Conservation (phyloP, 2,888 invertebrate species). For the Scaptodrosophila latifasciaeformis region DNA sequence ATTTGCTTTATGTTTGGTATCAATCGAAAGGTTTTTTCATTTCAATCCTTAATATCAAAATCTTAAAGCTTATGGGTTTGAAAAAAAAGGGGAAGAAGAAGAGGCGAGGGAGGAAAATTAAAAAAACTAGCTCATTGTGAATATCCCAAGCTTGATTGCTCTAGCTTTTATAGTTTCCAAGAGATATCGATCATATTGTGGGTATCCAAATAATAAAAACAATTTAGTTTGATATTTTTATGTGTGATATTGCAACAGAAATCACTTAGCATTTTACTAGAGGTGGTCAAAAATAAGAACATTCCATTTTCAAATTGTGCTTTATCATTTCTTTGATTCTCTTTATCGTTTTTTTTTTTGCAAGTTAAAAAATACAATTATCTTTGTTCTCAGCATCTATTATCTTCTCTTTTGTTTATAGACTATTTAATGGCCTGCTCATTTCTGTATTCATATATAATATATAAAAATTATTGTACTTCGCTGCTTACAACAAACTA, state of each 20-base stretch:
- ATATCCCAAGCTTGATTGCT: no score
- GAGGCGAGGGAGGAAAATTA: no score
- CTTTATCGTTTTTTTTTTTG: slow-evolving; percentile 21
- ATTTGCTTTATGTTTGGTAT: no score
- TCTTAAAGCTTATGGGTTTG: no score
- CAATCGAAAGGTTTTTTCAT: no score
- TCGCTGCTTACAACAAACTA: slow-evolving; percentile 68
- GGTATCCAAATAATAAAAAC: neutral
- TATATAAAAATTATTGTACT: slow-evolving; percentile 65
- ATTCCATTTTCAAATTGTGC: no score
- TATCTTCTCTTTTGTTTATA: slow-evolving; percentile 44
- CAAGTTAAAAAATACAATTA: no score
- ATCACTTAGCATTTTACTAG: slow-evolving; percentile 35
- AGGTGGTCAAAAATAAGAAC: slow-evolving; percentile 13
- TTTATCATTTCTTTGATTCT: no score
- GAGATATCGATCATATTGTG: neutral
- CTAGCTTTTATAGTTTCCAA: no score
- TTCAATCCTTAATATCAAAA: no score
- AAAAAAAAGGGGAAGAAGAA: no score
- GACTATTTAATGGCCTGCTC: slow-evolving; percentile 44
- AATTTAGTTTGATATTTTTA: no score
- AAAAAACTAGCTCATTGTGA: neutral
- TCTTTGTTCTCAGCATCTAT: slow-evolving; percentile 42
- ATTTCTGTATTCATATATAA: slow-evolving; percentile 32
- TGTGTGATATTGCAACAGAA: slow-evolving; percentile 38